Base-by-base conservation (phyloP, 2,797 vertebrate genomes). In the Mus spretus region DNA sequence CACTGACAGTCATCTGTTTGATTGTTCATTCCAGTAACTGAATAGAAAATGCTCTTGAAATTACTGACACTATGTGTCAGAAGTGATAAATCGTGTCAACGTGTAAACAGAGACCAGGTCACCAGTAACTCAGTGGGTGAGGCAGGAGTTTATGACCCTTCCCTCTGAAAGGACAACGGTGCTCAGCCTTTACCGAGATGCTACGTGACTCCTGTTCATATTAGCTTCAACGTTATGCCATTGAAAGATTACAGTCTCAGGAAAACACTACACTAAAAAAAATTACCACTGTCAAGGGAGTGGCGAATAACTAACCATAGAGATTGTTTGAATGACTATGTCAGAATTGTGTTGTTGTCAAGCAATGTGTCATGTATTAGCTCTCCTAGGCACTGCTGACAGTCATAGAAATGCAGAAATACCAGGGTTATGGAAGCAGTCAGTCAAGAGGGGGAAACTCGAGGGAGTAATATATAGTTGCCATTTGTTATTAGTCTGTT, bases 101-200 rank as follows among this genome's bases (percentile, higher is more conserved):
- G 85, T 93, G 74, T 94, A 90, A 90, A 92, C 37, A 12, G 40
- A 96, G 79, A 94, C 85, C 70, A 74, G 85, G 75, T 96, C 93
- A 93, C 67, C 86, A 53, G 63, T 98, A 97, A 98, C 94, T 98
- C 96, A 24, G 63, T 77, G 93, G 95, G 97, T 96, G 93, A 93
- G 70, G 53, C 81, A 78, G 74, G 96, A 96, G 91, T 95, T 91
- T 82, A 96, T 92, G 84, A 85, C 40, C 59, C 37, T 93, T 88
- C 89, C 37, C 28, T 93, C 81, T 78, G 59, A 40, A 50, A 88
- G 47, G 78, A 67, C 57, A 74, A 50, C 53, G n/a, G 19, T 91
- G n/a, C 70, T 55, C 26, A 79, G 40, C 24, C 26, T 91, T 94
- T 5, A 7, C 50, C 93, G 83, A 84, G 15, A 34, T 65, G 65